Percentiles rank a stretch among this genome's conserved stretches.
These are phyloP conservation scores for Micoletzkya japonica DNA, from an alignment of 2,888 invertebrate species.

Conservation along the genomic window DNA sequence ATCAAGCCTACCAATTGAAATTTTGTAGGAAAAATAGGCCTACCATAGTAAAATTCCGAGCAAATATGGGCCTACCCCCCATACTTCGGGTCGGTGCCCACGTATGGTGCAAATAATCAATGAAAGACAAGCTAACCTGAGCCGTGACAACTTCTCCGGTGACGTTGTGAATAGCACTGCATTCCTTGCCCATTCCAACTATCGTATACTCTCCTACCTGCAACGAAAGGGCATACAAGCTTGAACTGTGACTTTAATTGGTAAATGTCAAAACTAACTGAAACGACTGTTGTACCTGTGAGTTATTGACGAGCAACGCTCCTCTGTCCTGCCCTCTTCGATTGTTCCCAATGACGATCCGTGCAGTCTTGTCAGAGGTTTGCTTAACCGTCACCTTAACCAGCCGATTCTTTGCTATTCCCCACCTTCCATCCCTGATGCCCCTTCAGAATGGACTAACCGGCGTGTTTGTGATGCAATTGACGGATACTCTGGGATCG, in stretches of 20 bases:
- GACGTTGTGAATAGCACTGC: conserved; percentile 33
- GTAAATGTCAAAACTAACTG: not conserved
- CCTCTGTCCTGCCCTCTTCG: not conserved
- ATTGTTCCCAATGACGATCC: not conserved
- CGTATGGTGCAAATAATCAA: too few relatives aligned
- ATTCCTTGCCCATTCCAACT: conserved; percentile 34
- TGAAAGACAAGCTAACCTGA: too few relatives aligned
- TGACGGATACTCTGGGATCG: too few relatives aligned
- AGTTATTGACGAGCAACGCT: not conserved
- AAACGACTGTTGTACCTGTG: not conserved
- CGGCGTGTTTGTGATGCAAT: not conserved
- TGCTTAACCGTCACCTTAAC: not conserved
- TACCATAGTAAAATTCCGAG: too few relatives aligned
- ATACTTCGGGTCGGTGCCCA: too few relatives aligned
- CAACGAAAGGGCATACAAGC: not conserved
- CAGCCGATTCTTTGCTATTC: not conserved
- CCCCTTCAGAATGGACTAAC: not conserved
- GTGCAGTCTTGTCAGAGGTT: not conserved
- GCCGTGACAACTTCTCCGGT: conserved; percentile 26
- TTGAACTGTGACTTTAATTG: not conserved
- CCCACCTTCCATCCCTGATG: not conserved
- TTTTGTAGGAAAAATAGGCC: too few relatives aligned
- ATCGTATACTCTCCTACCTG: conserved; percentile 27
- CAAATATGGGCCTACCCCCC: too few relatives aligned
- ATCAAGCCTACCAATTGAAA: too few relatives aligned